A percentile compares a stretch with the other conserved stretches of the same genome.
Evolutionary conservation across 2,888 invertebrate genomes (phyloP).

Genomic region (Morinoia aosen): DNA sequence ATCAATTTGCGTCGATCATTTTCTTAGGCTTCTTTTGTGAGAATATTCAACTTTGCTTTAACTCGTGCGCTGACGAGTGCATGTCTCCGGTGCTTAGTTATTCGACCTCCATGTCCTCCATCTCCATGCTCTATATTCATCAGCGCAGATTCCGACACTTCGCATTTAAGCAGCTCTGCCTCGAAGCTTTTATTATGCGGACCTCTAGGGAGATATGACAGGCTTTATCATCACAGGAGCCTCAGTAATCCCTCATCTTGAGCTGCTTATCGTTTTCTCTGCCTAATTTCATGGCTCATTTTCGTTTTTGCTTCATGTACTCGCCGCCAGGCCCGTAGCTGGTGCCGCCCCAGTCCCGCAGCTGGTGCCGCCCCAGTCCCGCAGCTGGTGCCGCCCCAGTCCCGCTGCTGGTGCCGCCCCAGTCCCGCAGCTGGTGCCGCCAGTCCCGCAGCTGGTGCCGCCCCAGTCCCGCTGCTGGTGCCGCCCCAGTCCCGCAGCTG

Average conservation of each 20-base stretch:
- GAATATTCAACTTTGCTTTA: no score
- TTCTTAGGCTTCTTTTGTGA: no score
- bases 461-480: neutral
- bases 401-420: neutral
- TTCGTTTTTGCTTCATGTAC: neutral
- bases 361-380: neutral
- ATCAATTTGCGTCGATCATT: no score
- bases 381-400: neutral
- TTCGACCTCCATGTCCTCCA: no score
- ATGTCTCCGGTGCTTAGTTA: no score
- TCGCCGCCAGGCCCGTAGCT: neutral
- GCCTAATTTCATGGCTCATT: neutral
- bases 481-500: no score
- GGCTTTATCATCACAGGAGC: neutral
- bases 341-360: neutral
- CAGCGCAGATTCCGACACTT: no score
- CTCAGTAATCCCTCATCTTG: neutral
- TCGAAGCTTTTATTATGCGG: no score
- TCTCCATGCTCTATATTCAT: no score
- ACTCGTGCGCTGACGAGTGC: no score
- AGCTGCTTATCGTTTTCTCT: neutral
- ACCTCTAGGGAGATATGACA: neutral
- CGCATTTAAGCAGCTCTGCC: no score
- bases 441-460: neutral
- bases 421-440: neutral